Percentiles rank a stretch among this genome's conserved stretches.
These are phyloP conservation scores for Harpalus rufipes DNA, from an alignment of 2,888 invertebrate species.

Conservation along the genomic window DNA sequence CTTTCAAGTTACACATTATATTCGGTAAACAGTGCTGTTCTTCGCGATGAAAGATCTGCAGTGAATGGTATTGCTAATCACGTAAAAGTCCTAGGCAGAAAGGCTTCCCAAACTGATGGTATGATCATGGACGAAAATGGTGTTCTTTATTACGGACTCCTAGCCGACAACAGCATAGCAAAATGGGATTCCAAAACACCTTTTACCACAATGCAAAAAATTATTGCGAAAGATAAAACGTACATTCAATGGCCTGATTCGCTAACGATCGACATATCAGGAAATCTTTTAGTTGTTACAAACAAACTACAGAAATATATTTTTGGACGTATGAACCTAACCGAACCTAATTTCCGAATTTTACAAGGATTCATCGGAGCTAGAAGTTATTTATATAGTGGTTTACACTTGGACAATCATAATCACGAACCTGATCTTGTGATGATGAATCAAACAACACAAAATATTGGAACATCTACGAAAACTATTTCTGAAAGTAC, in stretches of 20 bases:
- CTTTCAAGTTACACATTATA: constrained; percentile 85
- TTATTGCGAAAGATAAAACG: constrained; percentile 83
- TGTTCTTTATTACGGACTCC: constrained; percentile 84
- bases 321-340: constrained; percentile 80
- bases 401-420: not conserved
- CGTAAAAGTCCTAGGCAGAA: constrained; percentile 82
- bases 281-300: constrained; percentile 84
- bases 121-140: constrained; percentile 88
- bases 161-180: constrained; percentile 84
- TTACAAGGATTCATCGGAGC: constrained; percentile 81
- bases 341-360: constrained; percentile 84
- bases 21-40: constrained; percentile 81
- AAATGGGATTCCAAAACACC: constrained; percentile 84
- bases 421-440: not conserved
- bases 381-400: constrained; percentile 82
- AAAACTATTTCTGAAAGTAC: not conserved
- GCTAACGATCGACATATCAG: constrained; percentile 83
- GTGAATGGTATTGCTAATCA: constrained; percentile 73
- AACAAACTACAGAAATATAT: constrained; percentile 85
- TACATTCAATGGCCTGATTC: constrained; percentile 87
- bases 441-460: constrained; percentile 5
- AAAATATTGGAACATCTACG: not conserved
- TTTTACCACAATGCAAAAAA: constrained; percentile 80
- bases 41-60: constrained; percentile 79
- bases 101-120: constrained; percentile 85